These are phyloP conservation scores for Xenentodon cancila DNA, from an alignment of 2,797 vertebrate genomes.

Conservation along the genomic window DNA sequence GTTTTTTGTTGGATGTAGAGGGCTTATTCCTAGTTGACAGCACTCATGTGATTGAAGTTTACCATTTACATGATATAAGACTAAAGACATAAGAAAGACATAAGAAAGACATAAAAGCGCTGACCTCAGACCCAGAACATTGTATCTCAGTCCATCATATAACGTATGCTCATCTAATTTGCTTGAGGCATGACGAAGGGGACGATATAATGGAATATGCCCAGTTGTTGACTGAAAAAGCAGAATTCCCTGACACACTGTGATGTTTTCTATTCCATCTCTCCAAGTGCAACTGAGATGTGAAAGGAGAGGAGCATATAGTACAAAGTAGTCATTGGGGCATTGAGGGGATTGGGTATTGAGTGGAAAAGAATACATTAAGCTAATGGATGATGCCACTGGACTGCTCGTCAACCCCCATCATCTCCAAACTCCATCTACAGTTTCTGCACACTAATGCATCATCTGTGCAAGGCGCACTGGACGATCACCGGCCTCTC, in stretches of 20 bases:
- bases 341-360: slow-evolving; percentile 51
- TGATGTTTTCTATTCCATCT: slow-evolving; percentile 31
- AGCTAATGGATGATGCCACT: slow-evolving; percentile 71
- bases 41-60: too few relatives aligned
- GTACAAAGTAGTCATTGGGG: slow-evolving; percentile 48
- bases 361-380: slow-evolving; percentile 70
- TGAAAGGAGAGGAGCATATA: slow-evolving; percentile 45
- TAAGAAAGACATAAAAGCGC: too few relatives aligned
- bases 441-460: slow-evolving; percentile 62
- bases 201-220: neutral
- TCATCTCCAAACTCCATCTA: slow-evolving; percentile 48
- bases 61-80: too few relatives aligned
- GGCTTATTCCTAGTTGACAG: too few relatives aligned
- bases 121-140: too few relatives aligned
- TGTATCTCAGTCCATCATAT: too few relatives aligned
- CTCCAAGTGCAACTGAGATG: slow-evolving; percentile 29
- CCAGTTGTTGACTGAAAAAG: slow-evolving; percentile 18
- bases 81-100: too few relatives aligned
- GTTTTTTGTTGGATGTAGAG: too few relatives aligned
- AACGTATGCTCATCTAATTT: neutral
- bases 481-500: slow-evolving; percentile 32
- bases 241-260: slow-evolving; percentile 13
- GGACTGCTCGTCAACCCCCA: slow-evolving; percentile 46
- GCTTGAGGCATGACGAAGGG: slow-evolving; percentile 2
- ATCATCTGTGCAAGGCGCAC: slow-evolving; percentile 35